Evolutionary conservation across 1,140 invertebrate genomes (phyloP).

Genomic region (Halesus radiatus): DNA sequence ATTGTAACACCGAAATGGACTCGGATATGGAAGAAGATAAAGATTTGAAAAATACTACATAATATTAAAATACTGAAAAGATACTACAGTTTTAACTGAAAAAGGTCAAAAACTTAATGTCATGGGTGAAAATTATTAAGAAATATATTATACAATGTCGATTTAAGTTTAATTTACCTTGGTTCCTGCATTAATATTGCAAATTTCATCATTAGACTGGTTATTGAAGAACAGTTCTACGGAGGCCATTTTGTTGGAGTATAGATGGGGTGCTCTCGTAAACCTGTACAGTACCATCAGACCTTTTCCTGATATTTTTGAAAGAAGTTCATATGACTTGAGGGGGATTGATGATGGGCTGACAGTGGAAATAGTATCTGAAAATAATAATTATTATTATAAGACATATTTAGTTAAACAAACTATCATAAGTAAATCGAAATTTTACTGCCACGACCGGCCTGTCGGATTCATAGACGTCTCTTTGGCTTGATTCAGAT

Average conservation of each 20-base stretch:
- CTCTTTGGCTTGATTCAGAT: too few relatives aligned
- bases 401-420: too few relatives aligned
- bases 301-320: slow-evolving; percentile 83
- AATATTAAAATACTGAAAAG: too few relatives aligned
- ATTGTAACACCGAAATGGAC: too few relatives aligned
- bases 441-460: too few relatives aligned
- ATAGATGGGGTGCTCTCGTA: slow-evolving; percentile 87
- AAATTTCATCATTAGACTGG: slow-evolving; percentile 77
- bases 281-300: slow-evolving; percentile 83
- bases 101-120: too few relatives aligned
- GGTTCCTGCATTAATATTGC: slow-evolving; percentile 79
- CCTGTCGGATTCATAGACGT: too few relatives aligned
- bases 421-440: too few relatives aligned
- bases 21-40: too few relatives aligned
- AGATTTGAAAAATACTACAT: too few relatives aligned
- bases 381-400: background rate
- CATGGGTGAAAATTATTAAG: slow-evolving; percentile 2
- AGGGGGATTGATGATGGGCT: slow-evolving; percentile 76
- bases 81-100: background rate
- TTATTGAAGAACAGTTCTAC: slow-evolving; percentile 89
- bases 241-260: slow-evolving; percentile 86
- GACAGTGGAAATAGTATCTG: slow-evolving; percentile 67
- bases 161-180: slow-evolving; percentile 72
- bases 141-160: too few relatives aligned
- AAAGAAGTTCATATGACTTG: slow-evolving; percentile 80